Percentiles rank a stretch among this genome's conserved stretches.
Conservation (phyloP, 2,888 invertebrate species). For the Dasypogon diadema region DNA sequence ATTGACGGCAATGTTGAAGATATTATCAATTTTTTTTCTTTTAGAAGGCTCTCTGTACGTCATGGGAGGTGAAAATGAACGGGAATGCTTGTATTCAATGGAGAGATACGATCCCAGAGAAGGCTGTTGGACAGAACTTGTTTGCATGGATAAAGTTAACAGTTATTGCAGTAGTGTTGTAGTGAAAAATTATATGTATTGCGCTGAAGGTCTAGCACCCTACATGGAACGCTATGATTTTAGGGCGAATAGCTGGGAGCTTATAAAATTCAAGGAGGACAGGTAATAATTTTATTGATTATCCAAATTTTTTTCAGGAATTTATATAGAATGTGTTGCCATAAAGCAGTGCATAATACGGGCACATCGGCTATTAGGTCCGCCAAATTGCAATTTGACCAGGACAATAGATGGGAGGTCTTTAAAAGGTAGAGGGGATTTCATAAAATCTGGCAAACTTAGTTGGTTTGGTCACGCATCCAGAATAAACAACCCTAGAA, state of each 20-base stretch:
- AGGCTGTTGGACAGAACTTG: slow-evolving; percentile 60
- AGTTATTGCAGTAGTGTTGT: slow-evolving; percentile 62
- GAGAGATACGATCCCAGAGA: slow-evolving; percentile 61
- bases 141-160: slow-evolving; percentile 60
- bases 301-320: too few relatives aligned
- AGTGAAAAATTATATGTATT: slow-evolving; percentile 60
- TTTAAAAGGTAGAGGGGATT: too few relatives aligned
- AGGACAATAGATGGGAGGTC: too few relatives aligned
- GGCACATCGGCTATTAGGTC: too few relatives aligned
- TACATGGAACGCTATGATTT: slow-evolving; percentile 62
- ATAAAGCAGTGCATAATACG: too few relatives aligned
- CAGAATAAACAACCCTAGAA: too few relatives aligned
- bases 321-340: too few relatives aligned
- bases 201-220: slow-evolving; percentile 61
- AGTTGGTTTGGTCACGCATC: too few relatives aligned
- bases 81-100: slow-evolving; percentile 60
- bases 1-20: background rate
- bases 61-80: slow-evolving; percentile 62
- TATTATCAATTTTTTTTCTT: background rate
- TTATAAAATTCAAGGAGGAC: slow-evolving; percentile 61
- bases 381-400: too few relatives aligned
- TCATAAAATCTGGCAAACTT: too few relatives aligned
- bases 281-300: too few relatives aligned
- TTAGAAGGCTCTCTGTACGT: slow-evolving; percentile 60
- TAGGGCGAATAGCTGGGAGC: slow-evolving; percentile 60